Evolutionary conservation across 2,797 vertebrate genomes (phyloP).

Genomic region (Hyperoplus immaculatus): DNA sequence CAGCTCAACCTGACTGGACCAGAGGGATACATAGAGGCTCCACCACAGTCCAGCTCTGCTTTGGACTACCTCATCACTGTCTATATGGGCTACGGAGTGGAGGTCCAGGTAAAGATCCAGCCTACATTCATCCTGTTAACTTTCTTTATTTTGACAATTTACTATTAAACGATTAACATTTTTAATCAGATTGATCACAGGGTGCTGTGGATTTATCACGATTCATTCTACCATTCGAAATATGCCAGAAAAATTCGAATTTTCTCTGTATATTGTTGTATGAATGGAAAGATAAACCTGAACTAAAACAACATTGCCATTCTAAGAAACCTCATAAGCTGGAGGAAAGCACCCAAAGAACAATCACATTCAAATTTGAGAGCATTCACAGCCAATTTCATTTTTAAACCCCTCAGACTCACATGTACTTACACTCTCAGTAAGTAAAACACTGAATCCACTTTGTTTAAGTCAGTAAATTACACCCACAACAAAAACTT

Average conservation of each 20-base stretch:
- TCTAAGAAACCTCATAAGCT: background rate
- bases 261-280: too few relatives aligned
- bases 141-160: background rate
- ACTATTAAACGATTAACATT: too few relatives aligned
- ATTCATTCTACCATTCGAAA: too few relatives aligned
- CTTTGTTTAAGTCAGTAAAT: background rate
- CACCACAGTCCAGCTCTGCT: conserved; percentile 72
- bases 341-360: background rate
- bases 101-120: conserved; percentile 90
- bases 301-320: too few relatives aligned
- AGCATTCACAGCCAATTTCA: background rate
- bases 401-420: background rate
- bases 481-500: background rate
- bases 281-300: too few relatives aligned
- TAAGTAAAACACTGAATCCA: background rate
- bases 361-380: background rate
- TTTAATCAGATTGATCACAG: too few relatives aligned
- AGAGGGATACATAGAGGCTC: conserved; percentile 90
- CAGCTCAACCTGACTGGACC: conserved; percentile 91
- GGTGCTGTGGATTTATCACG: too few relatives aligned
- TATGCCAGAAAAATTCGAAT: too few relatives aligned
- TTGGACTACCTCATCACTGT: conserved; percentile 90
- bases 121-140: background rate
- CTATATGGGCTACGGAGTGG: conserved; percentile 94
- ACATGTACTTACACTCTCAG: too few relatives aligned